Evolutionary conservation across 2,113 vertebrate genomes (phyloP), one percentile per base, ranked within the genome.

Genomic region (Delphinus delphis): DNA sequence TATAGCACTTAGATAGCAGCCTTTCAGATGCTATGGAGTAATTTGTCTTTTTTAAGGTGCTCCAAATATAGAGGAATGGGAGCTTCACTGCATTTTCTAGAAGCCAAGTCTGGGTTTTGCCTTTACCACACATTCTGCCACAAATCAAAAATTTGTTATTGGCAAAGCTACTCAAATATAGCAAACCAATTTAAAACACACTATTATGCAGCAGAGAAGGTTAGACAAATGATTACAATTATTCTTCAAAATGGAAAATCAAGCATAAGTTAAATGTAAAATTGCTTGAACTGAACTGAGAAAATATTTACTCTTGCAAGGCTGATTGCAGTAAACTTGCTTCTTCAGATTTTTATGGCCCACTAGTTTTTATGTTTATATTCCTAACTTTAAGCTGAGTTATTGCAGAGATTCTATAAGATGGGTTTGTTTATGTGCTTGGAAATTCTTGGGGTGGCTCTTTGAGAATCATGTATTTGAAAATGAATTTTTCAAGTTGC

Each of bases 211-310:
- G 50, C 9, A 86, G 71, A 91, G 5, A 60, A 44, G n/a, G 36
- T 74, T 90, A 86, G 28, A 60, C 21, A 71, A 96, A 94, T 90
- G 15, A 79, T 60, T 62, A 33, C 5, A 81, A n/a, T 82, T 94
- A 87, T 21, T 86, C 92, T 90, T 60, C 63, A 90, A 77, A 97
- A 76, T 70, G 10, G 58, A 23, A 80, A 94, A 71, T 82, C 44
- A 65, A 60, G 17, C 12, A 50, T 85, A 44, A 58, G 47, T 71
- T 82, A 47, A 70, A 44, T 28, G 28, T 47, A 79, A 17, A 65
- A 62, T 88, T 50, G 14, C 23, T 80, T 87, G 50, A 88, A 74
- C n/a, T 93, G 58, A 85, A 62, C 38, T 81, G 44, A 92, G 63
- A 96, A 81, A 82, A 73, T 88, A 74, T 12, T 74, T 38, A 76